Evolutionary conservation across 1,140 invertebrate genomes (phyloP).

Genomic region (Papilio dardanus): DNA sequence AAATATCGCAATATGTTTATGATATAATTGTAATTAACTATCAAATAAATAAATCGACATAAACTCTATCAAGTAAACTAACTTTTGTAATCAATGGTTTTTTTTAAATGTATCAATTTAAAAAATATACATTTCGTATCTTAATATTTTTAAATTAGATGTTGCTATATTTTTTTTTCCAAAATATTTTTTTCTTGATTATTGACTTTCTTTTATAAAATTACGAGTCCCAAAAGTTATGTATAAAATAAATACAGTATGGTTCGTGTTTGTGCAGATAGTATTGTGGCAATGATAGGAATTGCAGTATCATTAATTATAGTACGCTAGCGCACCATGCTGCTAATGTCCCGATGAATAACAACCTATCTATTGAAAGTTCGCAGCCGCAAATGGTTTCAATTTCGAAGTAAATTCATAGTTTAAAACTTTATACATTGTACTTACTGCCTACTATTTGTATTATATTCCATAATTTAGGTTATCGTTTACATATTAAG

Average conservation of each 20-base stretch:
- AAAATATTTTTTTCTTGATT: too few species aligned
- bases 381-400: slow-evolving; percentile 13
- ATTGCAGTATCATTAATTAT: slow-evolving; percentile 24
- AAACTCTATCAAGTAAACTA: too few species aligned
- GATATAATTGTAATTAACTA: neutral
- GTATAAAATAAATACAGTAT: neutral
- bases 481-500: too few species aligned
- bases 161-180: too few species aligned
- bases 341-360: slow-evolving; percentile 23
- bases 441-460: too few species aligned
- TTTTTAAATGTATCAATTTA: too few species aligned
- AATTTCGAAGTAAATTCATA: neutral
- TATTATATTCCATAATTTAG: neutral
- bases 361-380: slow-evolving; percentile 16
- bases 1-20: neutral
- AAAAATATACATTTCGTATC: too few species aligned
- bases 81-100: too few species aligned
- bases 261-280: neutral
- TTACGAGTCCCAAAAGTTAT: too few species aligned
- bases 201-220: too few species aligned
- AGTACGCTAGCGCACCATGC: slow-evolving; percentile 14
- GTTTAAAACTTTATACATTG: neutral
- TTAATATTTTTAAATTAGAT: too few species aligned
- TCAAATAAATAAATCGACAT: too few species aligned
- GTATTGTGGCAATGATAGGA: slow-evolving; percentile 4